A percentile compares a stretch with the other conserved stretches of the same genome.
Evolutionary conservation across 2,888 invertebrate genomes (phyloP).

Genomic region (Panorpa germanica): DNA sequence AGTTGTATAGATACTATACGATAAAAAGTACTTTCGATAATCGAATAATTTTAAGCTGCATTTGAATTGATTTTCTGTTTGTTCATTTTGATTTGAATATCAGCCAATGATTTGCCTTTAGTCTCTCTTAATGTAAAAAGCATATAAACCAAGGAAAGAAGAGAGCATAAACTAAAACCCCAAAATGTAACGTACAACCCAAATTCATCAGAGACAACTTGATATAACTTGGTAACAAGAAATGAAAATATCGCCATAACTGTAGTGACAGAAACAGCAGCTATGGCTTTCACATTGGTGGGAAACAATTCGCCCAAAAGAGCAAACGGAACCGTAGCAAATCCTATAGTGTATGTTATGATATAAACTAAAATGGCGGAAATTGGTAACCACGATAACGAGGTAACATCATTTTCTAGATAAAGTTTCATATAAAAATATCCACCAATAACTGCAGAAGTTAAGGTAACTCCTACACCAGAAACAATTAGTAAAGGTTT

Average conservation of each 20-base stretch:
- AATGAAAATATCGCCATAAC: slow-evolving; percentile 37
- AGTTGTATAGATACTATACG: too few relatives aligned
- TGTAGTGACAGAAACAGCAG: slow-evolving; percentile 40
- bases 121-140: slow-evolving; percentile 34
- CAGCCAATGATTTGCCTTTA: slow-evolving; percentile 38
- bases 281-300: slow-evolving; percentile 38
- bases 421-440: slow-evolving; percentile 33
- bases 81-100: too few relatives aligned
- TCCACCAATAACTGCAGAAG: slow-evolving; percentile 31
- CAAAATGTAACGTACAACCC: slow-evolving; percentile 34
- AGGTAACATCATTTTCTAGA: slow-evolving; percentile 26
- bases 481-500: slow-evolving; percentile 38
- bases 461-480: slow-evolving; percentile 31
- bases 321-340: slow-evolving; percentile 41
- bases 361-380: slow-evolving; percentile 37
- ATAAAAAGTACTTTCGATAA: too few relatives aligned
- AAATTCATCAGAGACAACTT: slow-evolving; percentile 29
- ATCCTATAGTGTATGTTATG: slow-evolving; percentile 38
- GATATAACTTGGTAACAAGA: slow-evolving; percentile 35
- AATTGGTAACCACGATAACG: slow-evolving; percentile 33
- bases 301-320: slow-evolving; percentile 45
- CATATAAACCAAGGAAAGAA: slow-evolving; percentile 32
- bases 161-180: slow-evolving; percentile 30
- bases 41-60: too few relatives aligned
- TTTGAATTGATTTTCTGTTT: too few relatives aligned